Evolutionary conservation across 2,888 invertebrate species (phyloP), one percentile per base, ranked within the genome.

Genomic region (Sabellastarte sp.): DNA sequence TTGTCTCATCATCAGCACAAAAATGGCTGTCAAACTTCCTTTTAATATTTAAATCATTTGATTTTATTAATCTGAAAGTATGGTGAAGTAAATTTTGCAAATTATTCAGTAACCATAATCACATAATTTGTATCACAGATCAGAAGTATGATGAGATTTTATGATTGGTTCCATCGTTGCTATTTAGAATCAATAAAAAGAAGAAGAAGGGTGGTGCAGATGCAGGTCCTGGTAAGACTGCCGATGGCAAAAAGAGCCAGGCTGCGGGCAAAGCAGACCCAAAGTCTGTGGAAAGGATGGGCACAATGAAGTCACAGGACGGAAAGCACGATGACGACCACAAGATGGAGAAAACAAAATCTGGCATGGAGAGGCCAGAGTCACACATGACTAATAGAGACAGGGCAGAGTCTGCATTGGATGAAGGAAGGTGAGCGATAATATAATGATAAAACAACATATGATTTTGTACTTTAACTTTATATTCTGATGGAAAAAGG

Each of bases 311-410:
- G 52, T 68, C 72, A 1, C 72, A 74, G 60, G 77, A 75, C 3
- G 75, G 73, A 26, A 41, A 41, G 20, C 41, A 20, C 41, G 10
- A 41, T 20, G 41, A 10, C 10, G 41, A 41, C 41, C 41, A 41
- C 41, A 41, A 41, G 41, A 66, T 72, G 50, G 60, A 50, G 26
- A 79, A 79, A 63, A 71, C 72, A 0, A 72, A 70, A 15, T 75
- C 77, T 26, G 65, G 61, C 20, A 75, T 73, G 10, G 81, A 82
- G 55, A 67, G 82, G 28, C 81, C 82, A 3, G 82, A 81, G 61
- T 81, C 81, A n/a, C 80, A 80, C 68, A 73, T 73, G 56, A 82
- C 81, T 3, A n/a, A n/a, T n/a, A n/a, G n/a, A n/a, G 80, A 80
- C 63, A 31, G 67, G 20, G 65, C 50, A 10, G 67, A 67, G 5